Base-by-base conservation (phyloP, 2,888 invertebrate genomes). In the Euspilapteryx auroguttella region DNA sequence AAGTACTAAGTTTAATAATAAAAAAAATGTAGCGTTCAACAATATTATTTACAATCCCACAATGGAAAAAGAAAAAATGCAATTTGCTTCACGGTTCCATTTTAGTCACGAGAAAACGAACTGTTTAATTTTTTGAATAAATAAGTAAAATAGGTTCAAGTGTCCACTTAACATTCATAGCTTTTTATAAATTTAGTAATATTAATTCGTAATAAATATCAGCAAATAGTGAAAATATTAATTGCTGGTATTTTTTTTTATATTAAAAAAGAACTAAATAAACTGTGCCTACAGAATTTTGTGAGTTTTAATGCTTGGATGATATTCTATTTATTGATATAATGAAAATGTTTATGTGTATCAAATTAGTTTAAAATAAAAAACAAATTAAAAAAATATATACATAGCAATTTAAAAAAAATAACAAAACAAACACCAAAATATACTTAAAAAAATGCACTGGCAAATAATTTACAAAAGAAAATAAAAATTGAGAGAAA, bases 131-230 rank as follows among this genome's bases (percentile, higher is more conserved):
- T 38, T 34, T 40, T 37, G 37, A 42, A 41, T 39, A 40, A 44
- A 37, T 21, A 27, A 30, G 32, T 29, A 28, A 26, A 17, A 33
- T 42, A 37, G 24, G 8, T 17, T 6, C 5, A 17, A 17, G 66
- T 68, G 65, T 62, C 56, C 69, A 71, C 68, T 53, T 51, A 65
- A 68, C 66, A 69, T 71, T 68, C 68, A 50, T 69, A 73, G 69
- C 64, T 39, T 39, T 51, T 44, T 35, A 11, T 15, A 8, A 14
- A 13, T 25, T 9, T 14, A 15, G 7, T 6, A 9, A 23, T 10
- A 10, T 10, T 4, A 3, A 20, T 3, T 3, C 9, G 21, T 9
- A 20, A 2, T 17, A 17, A 8, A 6, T 17, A 6, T 17, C 17
- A 17, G 17, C 17, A 6, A 17, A n/a, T n/a, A n/a, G n/a, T n/a